Percentiles rank a stretch among this genome's conserved stretches.
Conservation (phyloP, 2,888 invertebrate genomes). For the Flabesymbios commensalis region DNA sequence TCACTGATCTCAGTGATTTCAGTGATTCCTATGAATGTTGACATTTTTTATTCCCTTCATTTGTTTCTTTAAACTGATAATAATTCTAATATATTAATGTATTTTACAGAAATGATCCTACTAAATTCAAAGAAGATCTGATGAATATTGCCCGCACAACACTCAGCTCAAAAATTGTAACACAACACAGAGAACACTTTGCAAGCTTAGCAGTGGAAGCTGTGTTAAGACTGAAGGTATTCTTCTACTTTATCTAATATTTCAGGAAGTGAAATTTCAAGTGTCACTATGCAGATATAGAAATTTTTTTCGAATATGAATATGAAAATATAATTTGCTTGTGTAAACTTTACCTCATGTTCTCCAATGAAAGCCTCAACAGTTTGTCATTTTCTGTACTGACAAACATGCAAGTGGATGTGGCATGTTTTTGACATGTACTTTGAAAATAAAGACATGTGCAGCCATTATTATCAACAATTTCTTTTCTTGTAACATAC, state of each 20-base stretch:
- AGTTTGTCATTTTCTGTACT: too few relatives aligned
- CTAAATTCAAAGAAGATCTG: conserved; percentile 82
- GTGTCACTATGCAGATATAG: background rate
- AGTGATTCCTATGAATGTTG: too few relatives aligned
- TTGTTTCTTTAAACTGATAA: too few relatives aligned
- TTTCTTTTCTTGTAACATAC: too few relatives aligned
- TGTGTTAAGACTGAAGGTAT: conserved; percentile 81
- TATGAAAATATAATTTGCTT: background rate
- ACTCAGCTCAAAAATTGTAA: conserved; percentile 94
- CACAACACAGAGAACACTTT: conserved; percentile 96
- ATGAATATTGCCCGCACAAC: conserved; percentile 97
- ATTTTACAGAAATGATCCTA: conserved; percentile 69
- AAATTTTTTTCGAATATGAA: too few relatives aligned
- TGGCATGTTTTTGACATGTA: too few relatives aligned
- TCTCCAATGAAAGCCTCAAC: too few relatives aligned
- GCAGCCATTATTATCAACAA: too few relatives aligned
- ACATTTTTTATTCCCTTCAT: too few relatives aligned
- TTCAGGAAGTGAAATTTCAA: conserved; percentile 1
- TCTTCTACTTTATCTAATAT: background rate
- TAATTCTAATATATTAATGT: background rate
- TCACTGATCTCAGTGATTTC: too few relatives aligned
- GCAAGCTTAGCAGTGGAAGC: conserved; percentile 94
- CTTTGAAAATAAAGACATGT: too few relatives aligned
- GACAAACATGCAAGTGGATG: too few relatives aligned
- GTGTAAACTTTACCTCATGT: background rate